Evolutionary conservation across 2,888 invertebrate genomes (phyloP).

Genomic region (Caenorhabditis drosophilae): DNA sequence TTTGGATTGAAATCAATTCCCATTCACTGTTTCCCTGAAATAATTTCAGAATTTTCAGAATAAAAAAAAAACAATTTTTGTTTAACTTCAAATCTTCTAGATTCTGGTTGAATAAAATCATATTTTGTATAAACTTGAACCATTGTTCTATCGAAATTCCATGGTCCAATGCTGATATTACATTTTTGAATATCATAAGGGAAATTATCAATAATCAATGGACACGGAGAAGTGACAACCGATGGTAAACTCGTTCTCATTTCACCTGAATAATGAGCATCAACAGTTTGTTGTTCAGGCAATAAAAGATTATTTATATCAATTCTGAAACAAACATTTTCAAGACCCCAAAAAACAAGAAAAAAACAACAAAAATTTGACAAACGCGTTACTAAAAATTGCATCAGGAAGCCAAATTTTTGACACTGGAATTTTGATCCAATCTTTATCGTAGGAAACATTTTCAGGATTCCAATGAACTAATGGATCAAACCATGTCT

Average conservation of each 20-base stretch:
- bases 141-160: constrained; percentile 39
- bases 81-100: constrained; percentile 33
- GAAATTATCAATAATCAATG: constrained; percentile 40
- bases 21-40: constrained; percentile 55
- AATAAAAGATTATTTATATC: constrained; percentile 27
- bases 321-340: constrained; percentile 33
- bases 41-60: no score
- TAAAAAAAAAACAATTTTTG: no score
- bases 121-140: constrained; percentile 27
- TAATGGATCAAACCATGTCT: constrained; percentile 58
- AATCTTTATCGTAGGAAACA: constrained; percentile 27
- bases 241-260: constrained; percentile 38
- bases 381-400: constrained; percentile 43
- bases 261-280: constrained; percentile 41
- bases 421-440: constrained; percentile 35
- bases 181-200: constrained; percentile 51
- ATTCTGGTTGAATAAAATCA: constrained; percentile 7
- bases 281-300: constrained; percentile 33
- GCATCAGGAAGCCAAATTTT: constrained; percentile 51
- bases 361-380: not conserved
- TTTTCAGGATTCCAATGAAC: constrained; percentile 47
- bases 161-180: constrained; percentile 40
- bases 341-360: no score
- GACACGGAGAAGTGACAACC: constrained; percentile 43
- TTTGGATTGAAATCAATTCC: constrained; percentile 37